A percentile compares a stretch with the other conserved stretches of the same genome.
Conservation (phyloP, 2,888 invertebrate species). For the Parnassius smintheus region DNA sequence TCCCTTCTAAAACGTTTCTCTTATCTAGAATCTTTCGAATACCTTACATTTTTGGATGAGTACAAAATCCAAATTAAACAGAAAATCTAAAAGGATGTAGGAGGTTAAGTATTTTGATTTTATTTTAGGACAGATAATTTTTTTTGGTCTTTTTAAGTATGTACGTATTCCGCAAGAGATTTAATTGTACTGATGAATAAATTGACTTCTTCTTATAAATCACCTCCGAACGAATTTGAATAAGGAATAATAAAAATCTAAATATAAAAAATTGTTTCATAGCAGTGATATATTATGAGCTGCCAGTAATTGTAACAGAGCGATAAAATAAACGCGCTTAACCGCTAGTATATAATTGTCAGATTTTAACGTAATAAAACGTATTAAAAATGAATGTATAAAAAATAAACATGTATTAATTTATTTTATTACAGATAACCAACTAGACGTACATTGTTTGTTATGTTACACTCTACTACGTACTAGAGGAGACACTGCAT, state of each 20-base stretch:
- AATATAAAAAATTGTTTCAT: not conserved
- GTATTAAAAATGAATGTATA: not conserved
- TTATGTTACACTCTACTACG: no score
- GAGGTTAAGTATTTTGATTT: not conserved
- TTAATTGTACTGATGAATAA: slow-evolving; percentile 19
- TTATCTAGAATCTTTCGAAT: no score
- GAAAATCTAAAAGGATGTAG: no score
- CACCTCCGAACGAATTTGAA: not conserved
- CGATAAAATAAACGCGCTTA: slow-evolving; percentile 5
- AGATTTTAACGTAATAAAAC: slow-evolving; percentile 16
- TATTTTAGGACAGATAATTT: not conserved
- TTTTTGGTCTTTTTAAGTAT: slow-evolving; percentile 23
- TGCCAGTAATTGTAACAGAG: slow-evolving; percentile 14
- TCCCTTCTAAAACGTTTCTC: no score
- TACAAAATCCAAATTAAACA: not conserved
- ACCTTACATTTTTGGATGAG: not conserved
- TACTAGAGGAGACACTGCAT: no score
- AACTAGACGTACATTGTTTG: no score
- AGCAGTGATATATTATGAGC: not conserved
- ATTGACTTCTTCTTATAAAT: not conserved
- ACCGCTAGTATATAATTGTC: slow-evolving; percentile 3
- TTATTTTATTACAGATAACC: no score
- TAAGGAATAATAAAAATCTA: not conserved
- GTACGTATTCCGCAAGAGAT: slow-evolving; percentile 15
- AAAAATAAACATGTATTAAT: no score